Percentiles rank a stretch among this genome's conserved stretches.
Evolutionary conservation across 2,797 vertebrate species (phyloP).

Genomic region (Pseudotriccus pelzelni): DNA sequence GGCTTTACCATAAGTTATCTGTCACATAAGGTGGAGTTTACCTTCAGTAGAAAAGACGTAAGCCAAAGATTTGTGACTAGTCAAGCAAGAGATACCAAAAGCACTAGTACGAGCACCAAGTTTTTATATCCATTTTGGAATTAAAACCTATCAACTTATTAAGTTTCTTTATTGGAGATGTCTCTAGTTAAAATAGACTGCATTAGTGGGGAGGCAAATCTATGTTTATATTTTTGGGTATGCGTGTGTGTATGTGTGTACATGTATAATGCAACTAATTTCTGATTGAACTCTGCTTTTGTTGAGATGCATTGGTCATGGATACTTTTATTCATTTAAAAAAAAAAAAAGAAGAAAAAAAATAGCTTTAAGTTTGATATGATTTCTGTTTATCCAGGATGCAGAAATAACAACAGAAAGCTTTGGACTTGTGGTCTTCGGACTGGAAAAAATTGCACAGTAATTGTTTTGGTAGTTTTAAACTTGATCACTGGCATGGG

Average conservation of each 20-base stretch:
- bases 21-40: background rate
- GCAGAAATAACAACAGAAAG: background rate
- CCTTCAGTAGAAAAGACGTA: background rate
- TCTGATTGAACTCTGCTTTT: background rate
- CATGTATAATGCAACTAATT: background rate
- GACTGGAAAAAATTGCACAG: background rate
- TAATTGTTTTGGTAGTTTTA: background rate
- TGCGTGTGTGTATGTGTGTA: accelerated
- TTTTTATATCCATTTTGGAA: background rate
- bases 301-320: background rate
- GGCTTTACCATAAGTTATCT: background rate
- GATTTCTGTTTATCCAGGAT: background rate
- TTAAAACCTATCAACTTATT: background rate
- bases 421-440: background rate
- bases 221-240: background rate
- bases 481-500: no score
- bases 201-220: background rate
- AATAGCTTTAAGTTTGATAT: background rate
- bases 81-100: background rate
- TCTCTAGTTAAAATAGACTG: background rate
- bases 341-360: background rate
- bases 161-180: background rate
- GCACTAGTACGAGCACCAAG: background rate
- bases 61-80: background rate
- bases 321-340: background rate